Conservation (phyloP, 1,140 invertebrate genomes). For the Drosophila teissieri region DNA sequence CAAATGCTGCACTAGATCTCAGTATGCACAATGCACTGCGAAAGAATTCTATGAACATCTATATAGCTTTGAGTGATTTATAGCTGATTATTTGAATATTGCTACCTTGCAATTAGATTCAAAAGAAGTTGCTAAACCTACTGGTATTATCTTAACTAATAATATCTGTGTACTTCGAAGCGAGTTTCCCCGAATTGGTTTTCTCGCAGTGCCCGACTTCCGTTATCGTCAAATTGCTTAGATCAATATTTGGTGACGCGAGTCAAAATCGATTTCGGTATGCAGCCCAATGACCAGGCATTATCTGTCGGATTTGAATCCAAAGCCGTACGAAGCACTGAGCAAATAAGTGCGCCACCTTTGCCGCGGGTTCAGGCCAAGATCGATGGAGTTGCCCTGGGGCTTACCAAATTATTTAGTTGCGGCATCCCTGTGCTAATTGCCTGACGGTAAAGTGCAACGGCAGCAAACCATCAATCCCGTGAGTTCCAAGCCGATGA, state of each 20-base stretch:
- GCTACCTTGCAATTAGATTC: too few relatives aligned
- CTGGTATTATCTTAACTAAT: too few relatives aligned
- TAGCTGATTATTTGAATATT: too few relatives aligned
- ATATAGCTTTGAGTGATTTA: too few relatives aligned
- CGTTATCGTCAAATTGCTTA: slow-evolving; percentile 51
- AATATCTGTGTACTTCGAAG: too few relatives aligned
- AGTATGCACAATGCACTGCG: slow-evolving; percentile 21
- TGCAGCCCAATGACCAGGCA: slow-evolving; percentile 15
- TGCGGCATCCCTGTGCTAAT: slow-evolving; percentile 82
- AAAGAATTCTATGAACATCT: not conserved
- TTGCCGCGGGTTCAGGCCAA: slow-evolving; percentile 20
- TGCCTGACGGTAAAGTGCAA: slow-evolving; percentile 77
- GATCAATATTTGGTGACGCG: slow-evolving; percentile 72
- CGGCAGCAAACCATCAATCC: slow-evolving; percentile 76
- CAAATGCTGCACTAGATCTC: slow-evolving; percentile 37
- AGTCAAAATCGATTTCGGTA: slow-evolving; percentile 56
- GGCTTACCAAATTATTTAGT: slow-evolving; percentile 78
- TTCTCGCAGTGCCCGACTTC: slow-evolving; percentile 35
- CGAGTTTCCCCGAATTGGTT: not conserved
- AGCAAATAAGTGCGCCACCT: slow-evolving; percentile 73
- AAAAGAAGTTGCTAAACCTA: too few relatives aligned
- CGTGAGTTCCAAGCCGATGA: slow-evolving; percentile 33
- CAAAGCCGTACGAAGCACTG: slow-evolving; percentile 26
- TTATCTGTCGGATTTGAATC: not conserved
- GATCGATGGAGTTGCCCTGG: slow-evolving; percentile 32